These are phyloP conservation scores for Hippocampus kuda DNA, from an alignment of 2,797 vertebrate species.

Conservation along the genomic window DNA sequence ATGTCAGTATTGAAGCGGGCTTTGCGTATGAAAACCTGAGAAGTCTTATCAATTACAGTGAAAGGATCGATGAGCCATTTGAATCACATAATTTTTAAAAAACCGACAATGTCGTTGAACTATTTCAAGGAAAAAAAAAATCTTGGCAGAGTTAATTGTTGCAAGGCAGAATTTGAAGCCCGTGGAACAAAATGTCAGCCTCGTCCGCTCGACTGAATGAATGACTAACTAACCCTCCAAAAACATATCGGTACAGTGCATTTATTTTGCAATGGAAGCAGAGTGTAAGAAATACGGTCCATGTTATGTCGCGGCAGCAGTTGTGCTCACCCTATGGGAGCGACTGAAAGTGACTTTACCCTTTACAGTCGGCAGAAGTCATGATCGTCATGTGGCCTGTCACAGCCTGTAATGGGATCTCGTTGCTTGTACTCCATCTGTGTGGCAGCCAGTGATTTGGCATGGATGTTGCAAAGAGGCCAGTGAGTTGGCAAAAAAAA, in stretches of 20 bases:
- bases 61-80: too few species aligned
- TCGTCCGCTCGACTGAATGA: neutral
- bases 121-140: neutral
- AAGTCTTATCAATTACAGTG: neutral
- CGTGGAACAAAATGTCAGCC: neutral
- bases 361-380: neutral
- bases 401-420: slow-evolving; percentile 57
- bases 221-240: neutral
- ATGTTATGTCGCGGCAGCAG: slow-evolving; percentile 3
- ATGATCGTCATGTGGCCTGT: slow-evolving; percentile 27
- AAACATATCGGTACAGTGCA: neutral
- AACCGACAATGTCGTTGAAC: neutral
- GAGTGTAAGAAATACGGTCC: too few species aligned
- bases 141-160: neutral
- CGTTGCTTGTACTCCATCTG: slow-evolving; percentile 20
- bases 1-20: too few species aligned
- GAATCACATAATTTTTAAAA: too few species aligned
- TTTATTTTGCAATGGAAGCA: neutral
- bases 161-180: neutral
- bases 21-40: too few species aligned
- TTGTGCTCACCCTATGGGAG: neutral
- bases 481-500: neutral
- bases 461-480: slow-evolving; percentile 8
- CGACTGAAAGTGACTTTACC: slow-evolving; percentile 40
- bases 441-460: slow-evolving; percentile 21